These are phyloP conservation scores for Phylloscopus whistleri DNA, from an alignment of 2,113 vertebrate species.

Conservation along the genomic window DNA sequence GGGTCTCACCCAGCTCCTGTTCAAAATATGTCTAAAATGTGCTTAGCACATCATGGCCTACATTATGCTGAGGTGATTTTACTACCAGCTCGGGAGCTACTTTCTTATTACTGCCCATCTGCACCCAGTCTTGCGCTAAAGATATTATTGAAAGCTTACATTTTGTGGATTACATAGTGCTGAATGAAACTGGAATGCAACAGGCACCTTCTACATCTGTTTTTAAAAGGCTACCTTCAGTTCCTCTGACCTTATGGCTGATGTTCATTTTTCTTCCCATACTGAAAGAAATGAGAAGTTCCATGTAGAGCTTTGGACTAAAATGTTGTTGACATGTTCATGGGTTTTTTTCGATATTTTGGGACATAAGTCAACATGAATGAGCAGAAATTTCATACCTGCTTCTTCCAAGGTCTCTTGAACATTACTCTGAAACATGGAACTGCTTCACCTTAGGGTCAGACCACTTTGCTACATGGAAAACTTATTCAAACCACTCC, in stretches of 20 bases:
- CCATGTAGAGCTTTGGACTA: background rate
- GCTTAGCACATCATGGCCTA: background rate
- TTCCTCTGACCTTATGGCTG: background rate
- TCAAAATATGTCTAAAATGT: background rate
- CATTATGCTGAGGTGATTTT: background rate
- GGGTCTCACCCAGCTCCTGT: background rate
- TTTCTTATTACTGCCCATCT: background rate
- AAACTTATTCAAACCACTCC: background rate
- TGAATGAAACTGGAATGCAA: background rate
- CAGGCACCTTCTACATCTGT: background rate
- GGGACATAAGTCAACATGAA: background rate
- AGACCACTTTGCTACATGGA: background rate
- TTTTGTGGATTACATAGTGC: background rate
- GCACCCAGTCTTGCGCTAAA: background rate
- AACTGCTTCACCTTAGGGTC: background rate
- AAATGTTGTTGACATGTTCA: background rate
- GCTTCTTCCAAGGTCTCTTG: background rate
- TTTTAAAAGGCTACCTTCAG: background rate
- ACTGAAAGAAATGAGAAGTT: background rate
- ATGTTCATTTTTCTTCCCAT: background rate
- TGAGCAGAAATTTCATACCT: background rate
- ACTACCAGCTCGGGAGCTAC: background rate
- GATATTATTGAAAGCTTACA: background rate
- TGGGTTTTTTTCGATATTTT: background rate
- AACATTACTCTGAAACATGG: background rate